Base-by-base conservation (phyloP, 2,113 vertebrate species). In the Eublepharis macularius region DNA sequence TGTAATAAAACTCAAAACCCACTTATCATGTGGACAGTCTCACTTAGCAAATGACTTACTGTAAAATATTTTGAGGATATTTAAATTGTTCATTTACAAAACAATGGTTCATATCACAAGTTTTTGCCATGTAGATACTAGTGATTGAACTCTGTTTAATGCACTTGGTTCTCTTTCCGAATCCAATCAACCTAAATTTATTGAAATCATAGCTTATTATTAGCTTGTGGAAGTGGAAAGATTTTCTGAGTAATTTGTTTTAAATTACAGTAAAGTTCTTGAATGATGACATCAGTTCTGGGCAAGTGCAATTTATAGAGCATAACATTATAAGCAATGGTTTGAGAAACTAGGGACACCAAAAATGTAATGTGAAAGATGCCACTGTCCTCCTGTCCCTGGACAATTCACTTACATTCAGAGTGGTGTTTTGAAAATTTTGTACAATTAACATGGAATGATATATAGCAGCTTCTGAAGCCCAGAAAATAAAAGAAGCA, bases 101-200 rank as follows among this genome's bases (percentile, higher is more conserved):
- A 72, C 82, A 77, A 0, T 60, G 76, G 73, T 87, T 84, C 88
- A 84, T 93, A 93, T 87, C 92, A 88, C 93, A 91, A 36, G 24
- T 70, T 82, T 72, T 92, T 90, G 12, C 68, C 36, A 80, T 63
- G 43, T 63, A 74, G 54, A 80, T 12, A 73, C 32, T 60, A 57
- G 51, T 65, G 26, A 43, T 54, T 47, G n/a, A 57, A 34, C 68
- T 63, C 36, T 34, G 26, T 84, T 68, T 68, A 77, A 68, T 54
- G 9, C 39, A 69, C 26, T 65, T 79, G 76, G n/a, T 79, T 85
- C n/a, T 43, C 17, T 83, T 80, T 45, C 51, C 26, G 19, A 32
- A 34, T 24, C 51, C 16, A 9, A 36, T 65, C 76, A 63, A 72
- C 24, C 43, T 74, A 49, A 47, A 80, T 85, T 57, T 49, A 79